Percentiles rank a stretch among this genome's conserved stretches.
These are phyloP conservation scores for Mesocentrotus franciscanus DNA, from an alignment of 53 echinoderm and acorn worm species.

Conservation along the genomic window DNA sequence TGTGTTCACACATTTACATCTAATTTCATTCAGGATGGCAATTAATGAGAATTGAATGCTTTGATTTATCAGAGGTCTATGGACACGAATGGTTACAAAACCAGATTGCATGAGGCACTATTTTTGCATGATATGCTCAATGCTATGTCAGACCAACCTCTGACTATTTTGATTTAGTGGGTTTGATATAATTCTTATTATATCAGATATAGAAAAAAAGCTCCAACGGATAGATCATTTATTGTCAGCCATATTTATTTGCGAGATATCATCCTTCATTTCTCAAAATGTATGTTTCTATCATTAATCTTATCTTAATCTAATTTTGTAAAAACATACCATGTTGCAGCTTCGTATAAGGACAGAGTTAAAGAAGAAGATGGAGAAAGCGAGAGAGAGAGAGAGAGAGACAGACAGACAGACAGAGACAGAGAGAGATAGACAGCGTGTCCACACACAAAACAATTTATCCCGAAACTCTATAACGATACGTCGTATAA, in stretches of 20 bases:
- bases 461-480: too few relatives aligned
- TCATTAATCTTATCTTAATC: too few relatives aligned
- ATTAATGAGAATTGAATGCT: neutral
- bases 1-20: neutral
- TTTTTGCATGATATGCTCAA: neutral
- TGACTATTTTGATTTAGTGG: neutral
- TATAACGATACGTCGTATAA: too few relatives aligned
- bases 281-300: neutral
- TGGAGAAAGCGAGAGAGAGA: neutral
- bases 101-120: neutral
- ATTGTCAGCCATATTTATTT: neutral
- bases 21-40: neutral
- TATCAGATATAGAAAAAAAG: neutral
- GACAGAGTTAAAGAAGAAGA: neutral
- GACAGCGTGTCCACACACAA: too few relatives aligned
- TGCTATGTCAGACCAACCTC: neutral
- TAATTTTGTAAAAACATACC: neutral
- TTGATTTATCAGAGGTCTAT: neutral
- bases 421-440: too few relatives aligned
- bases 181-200: neutral
- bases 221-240: neutral
- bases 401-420: too few relatives aligned
- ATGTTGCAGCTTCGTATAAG: neutral
- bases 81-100: neutral
- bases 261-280: neutral